Conservation (phyloP, 2,888 invertebrate species). For the Noctua janthe region DNA sequence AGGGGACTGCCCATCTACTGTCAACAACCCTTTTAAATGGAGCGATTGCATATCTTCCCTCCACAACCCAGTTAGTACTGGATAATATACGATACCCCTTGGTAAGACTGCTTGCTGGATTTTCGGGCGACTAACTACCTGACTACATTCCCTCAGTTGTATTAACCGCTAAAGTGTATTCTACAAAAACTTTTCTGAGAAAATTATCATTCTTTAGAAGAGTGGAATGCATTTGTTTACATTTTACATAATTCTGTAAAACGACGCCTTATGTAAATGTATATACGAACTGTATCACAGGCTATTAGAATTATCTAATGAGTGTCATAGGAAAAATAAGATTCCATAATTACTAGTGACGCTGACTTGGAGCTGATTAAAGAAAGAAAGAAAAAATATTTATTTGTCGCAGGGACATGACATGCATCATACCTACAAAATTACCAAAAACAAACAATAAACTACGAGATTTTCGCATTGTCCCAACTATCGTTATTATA, state of each 20-base stretch:
- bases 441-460: too few species aligned
- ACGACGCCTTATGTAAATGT: conserved; percentile 55
- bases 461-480: too few species aligned
- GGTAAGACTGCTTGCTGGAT: neutral
- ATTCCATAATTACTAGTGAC: neutral
- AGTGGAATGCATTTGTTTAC: conserved; percentile 51
- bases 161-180: neutral
- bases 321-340: neutral
- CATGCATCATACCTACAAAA: too few species aligned
- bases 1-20: too few species aligned
- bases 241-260: conserved; percentile 58
- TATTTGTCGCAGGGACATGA: too few species aligned
- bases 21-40: neutral
- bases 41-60: neutral
- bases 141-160: neutral
- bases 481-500: too few species aligned
- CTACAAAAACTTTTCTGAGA: neutral
- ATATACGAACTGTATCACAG: neutral
- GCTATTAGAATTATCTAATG: neutral
- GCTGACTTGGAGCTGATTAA: neutral
- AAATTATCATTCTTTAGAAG: neutral
- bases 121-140: neutral
- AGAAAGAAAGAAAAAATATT: too few species aligned
- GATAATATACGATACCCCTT: neutral
- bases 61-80: neutral